Evolutionary conservation across 2,888 invertebrate species (phyloP), one percentile per base, ranked within the genome.

Genomic region (Netelia virgata): DNA sequence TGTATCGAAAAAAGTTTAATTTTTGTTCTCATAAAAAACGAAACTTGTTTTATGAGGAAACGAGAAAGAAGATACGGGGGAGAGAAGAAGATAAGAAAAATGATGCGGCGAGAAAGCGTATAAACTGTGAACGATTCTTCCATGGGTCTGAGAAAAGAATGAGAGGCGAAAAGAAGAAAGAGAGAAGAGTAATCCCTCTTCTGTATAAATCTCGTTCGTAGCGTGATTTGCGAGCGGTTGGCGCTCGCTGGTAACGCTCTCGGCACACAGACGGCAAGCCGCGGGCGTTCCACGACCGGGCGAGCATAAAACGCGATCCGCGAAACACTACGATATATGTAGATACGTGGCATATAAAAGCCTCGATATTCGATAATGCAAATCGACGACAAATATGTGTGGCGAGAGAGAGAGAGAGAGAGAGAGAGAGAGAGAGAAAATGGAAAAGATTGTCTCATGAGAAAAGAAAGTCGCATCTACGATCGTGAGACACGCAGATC

Each of bases 361-460:
- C 28, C 53, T 69, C 68, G 23, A 69, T 72, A 85, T 83, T 86
- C 88, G 88, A 89, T 87, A 81, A 87, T 84, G 86, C 88, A 88
- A 88, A 88, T 88, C 86, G 84, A 84, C 83, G 85, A 87, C 86
- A 87, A 89, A 88, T 88, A 88, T 88, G 88, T 84, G 82, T 77
- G 85, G 83, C 84, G 78, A 81, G 83, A 84, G 84, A 83, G 5
- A 53, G 68, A 75, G 57, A 75, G 28, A 14, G 53, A 75, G 61
- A 43, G 18, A 61, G 18, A 74, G 23, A 55, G 53, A 20, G 23
- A n/a, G n/a, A n/a, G n/a, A n/a, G 23, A 23, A 23, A n/a, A n/a
- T n/a, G 10, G 61, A 41, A 47, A 66, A 68, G 36, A 80, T 20
- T 18, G 28, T 23, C 23, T 43, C 55, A n/a, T 11, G 23, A 16